Evolutionary conservation across 2,888 invertebrate species (phyloP), one percentile per base, ranked within the genome.

Genomic region (Tanytarsus gracilentus): DNA sequence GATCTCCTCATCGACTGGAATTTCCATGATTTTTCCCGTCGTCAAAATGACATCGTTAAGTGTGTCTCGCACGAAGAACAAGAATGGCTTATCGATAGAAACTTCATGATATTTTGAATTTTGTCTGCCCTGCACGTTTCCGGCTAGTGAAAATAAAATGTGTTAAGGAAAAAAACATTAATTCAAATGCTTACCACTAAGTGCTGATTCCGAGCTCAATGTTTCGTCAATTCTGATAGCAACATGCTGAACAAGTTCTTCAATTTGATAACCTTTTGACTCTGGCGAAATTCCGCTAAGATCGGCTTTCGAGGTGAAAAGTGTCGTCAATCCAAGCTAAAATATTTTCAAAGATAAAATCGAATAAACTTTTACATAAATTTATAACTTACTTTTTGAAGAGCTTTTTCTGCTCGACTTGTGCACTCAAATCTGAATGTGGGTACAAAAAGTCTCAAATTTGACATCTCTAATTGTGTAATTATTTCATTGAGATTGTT

Each of bases 241-340:
- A 0, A 83, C 83, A 62, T 82, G 79, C 66, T 84, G 84, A 2
- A 83, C 83, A 63, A 84, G 69, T 67, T 83, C 83, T 63, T 83
- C 81, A 1, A 84, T 78, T 67, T 80, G 82, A n/a, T 83, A 70
- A n/a, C 81, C 80, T 61, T 76, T 73, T 49, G 44, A 11, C n/a
- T 78, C 78, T 3, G 77, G 71, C 2, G 82, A 80, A 5, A 84
- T 76, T 1, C 79, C 76, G 0, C 78, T 75, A 14, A 84, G 70
- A 64, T 83, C 80, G 0, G 82, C 81, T 2, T 78, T 77, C 1
- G 78, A 76, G 4, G 77, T 77, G 68, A 83, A 83, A 52, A 83
- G 75, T 62, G 76, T 77, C 65, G 76, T 78, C 1, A 83, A 76
- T 0, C 83, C 83, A 39, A 81, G 75, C 73, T 77, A 69, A 44